A percentile compares a stretch with the other conserved stretches of the same genome.
These are phyloP conservation scores for Accipiter cooperii DNA, from an alignment of 2,113 vertebrate genomes.

Conservation along the genomic window DNA sequence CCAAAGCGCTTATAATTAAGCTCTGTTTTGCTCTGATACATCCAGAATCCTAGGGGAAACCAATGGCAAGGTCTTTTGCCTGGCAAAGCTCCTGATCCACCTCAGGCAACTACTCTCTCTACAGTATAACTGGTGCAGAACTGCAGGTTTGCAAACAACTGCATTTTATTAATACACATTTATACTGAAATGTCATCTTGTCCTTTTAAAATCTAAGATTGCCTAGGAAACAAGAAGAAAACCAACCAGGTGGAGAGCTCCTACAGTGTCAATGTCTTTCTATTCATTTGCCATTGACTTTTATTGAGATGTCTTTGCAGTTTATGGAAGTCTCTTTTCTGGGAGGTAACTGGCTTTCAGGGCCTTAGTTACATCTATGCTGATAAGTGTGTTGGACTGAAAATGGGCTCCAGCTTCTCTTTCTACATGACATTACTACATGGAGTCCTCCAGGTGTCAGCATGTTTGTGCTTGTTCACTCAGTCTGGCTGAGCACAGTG, in stretches of 20 bases:
- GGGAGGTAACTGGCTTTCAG: not conserved
- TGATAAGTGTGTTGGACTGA: not conserved
- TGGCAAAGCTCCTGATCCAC: not conserved
- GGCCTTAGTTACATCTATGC: not conserved
- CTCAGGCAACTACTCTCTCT: not conserved
- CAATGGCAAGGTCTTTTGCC: not conserved
- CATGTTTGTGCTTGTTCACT: not conserved
- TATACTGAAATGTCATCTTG: not conserved
- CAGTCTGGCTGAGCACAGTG: not conserved
- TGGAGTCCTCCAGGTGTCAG: conserved; percentile 47
- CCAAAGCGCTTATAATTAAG: not conserved
- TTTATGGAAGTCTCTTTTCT: not conserved
- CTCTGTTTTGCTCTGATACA: not conserved
- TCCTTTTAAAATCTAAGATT: not conserved
- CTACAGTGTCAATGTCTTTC: not conserved
- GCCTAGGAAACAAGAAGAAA: not conserved
- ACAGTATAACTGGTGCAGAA: not conserved
- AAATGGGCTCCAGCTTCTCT: not conserved
- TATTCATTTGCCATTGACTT: not conserved
- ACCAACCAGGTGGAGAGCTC: not conserved
- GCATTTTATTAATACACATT: not conserved
- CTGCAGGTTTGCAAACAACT: not conserved
- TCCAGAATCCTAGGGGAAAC: not conserved
- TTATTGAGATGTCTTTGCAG: not conserved
- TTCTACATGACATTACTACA: not conserved